A percentile compares a stretch with the other conserved stretches of the same genome.
Evolutionary conservation across 2,797 vertebrate genomes (phyloP).

Genomic region (Cynopterus sphinx): DNA sequence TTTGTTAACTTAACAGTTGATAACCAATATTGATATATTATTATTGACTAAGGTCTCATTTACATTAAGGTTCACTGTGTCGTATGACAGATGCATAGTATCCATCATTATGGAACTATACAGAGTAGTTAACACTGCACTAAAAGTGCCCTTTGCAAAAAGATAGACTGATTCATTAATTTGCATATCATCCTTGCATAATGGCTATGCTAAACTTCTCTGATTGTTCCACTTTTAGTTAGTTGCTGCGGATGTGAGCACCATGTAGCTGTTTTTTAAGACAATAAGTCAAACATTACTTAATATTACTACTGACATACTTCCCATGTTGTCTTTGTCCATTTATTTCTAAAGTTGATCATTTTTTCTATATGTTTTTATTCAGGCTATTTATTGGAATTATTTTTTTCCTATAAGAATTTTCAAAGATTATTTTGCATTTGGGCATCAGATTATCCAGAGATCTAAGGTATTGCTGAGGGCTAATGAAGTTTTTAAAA

Average conservation of each 20-base stretch:
- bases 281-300: not conserved
- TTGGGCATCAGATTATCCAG: constrained; percentile 25
- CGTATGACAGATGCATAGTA: not conserved
- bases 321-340: not conserved
- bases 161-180: not conserved
- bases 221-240: not conserved
- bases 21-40: not conserved
- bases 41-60: not conserved
- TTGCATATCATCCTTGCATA: not conserved
- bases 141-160: constrained; percentile 9
- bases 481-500: constrained; percentile 12
- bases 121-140: not conserved
- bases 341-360: constrained; percentile 37
- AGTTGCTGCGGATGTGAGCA: not conserved
- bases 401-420: constrained; percentile 21
- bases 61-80: not conserved
- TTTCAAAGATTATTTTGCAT: constrained; percentile 8
- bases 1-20: constrained; percentile 30
- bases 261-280: not conserved
- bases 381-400: not conserved
- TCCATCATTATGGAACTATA: not conserved
- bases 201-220: not conserved
- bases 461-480: constrained; percentile 19
- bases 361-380: not conserved
- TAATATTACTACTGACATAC: not conserved